A percentile compares a stretch with the other conserved stretches of the same genome.
phyloP scores from a whole-genome alignment of 2,113 vertebrate genomes.

The Tauraco erythrolophus region DNA sequence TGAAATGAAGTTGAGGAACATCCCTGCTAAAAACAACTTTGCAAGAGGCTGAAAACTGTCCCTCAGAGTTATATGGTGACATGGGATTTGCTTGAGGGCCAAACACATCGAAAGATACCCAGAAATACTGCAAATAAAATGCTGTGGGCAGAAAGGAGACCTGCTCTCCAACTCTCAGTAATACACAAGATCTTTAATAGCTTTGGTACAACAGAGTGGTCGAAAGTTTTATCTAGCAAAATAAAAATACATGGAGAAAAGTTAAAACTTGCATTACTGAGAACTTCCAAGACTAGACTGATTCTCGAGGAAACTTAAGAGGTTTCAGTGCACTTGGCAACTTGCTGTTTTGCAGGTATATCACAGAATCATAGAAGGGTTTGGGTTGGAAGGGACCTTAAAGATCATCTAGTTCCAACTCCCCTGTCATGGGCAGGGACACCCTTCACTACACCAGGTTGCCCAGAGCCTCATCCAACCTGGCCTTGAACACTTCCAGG shows the following conservation, averaged over 20 bases:
- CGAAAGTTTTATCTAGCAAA: conserved; percentile 12
- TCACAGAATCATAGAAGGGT: too few relatives aligned
- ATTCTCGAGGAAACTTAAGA: background rate
- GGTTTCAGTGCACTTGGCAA: background rate
- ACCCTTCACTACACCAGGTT: too few relatives aligned
- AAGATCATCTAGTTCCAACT: too few relatives aligned
- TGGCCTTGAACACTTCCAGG: too few relatives aligned
- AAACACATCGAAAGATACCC: background rate
- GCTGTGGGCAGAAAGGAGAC: background rate
- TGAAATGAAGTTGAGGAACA: background rate
- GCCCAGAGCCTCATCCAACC: too few relatives aligned
- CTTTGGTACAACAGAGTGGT: background rate
- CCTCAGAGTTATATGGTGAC: background rate
- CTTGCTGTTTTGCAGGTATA: background rate
- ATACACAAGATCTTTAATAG: background rate
- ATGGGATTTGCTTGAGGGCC: background rate
- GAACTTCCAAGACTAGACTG: background rate
- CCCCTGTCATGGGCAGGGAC: too few relatives aligned
- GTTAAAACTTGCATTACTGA: background rate
- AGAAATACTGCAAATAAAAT: background rate
- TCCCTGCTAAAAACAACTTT: background rate
- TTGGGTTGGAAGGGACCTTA: too few relatives aligned
- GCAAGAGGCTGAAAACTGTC: background rate
- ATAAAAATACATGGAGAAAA: background rate
- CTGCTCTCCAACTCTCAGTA: background rate